Conservation (phyloP, 64 coral and sea anemone species). For the Stylophora pistillata region DNA sequence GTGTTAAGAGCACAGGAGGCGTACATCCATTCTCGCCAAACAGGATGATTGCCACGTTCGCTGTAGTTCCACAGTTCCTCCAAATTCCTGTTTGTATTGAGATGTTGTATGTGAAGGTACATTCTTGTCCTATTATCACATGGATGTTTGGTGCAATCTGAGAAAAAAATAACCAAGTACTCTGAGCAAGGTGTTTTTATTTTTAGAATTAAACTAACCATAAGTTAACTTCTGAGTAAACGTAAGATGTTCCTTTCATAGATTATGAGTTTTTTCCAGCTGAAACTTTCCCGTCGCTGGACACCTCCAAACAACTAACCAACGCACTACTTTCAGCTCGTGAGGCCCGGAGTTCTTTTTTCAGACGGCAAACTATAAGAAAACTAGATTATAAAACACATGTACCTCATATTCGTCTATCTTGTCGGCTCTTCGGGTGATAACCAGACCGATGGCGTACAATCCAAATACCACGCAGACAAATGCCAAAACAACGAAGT, state of each 20-base stretch:
- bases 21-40: slow-evolving; percentile 76
- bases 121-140: slow-evolving; percentile 23
- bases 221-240: too few species aligned
- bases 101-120: slow-evolving; percentile 57
- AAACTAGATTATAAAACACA: too few species aligned
- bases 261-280: too few species aligned
- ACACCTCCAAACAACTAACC: too few species aligned
- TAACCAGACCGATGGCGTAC: slow-evolving; percentile 33
- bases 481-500: slow-evolving; percentile 57
- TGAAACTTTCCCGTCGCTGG: too few species aligned
- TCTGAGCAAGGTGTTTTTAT: too few species aligned
- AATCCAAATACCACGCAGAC: slow-evolving; percentile 45
- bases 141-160: slow-evolving; percentile 46
- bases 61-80: slow-evolving; percentile 77
- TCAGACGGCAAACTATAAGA: too few species aligned
- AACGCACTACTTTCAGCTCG: too few species aligned
- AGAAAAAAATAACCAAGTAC: neutral
- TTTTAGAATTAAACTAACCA: too few species aligned
- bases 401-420: slow-evolving; percentile 47
- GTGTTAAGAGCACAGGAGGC: slow-evolving; percentile 48
- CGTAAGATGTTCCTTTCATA: too few species aligned
- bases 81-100: slow-evolving; percentile 81
- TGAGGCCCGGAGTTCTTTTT: too few species aligned
- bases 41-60: slow-evolving; percentile 75
- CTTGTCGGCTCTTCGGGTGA: slow-evolving; percentile 68